These are phyloP conservation scores for Petrolisthes cinctipes DNA, from an alignment of 2,888 invertebrate species.

Conservation along the genomic window DNA sequence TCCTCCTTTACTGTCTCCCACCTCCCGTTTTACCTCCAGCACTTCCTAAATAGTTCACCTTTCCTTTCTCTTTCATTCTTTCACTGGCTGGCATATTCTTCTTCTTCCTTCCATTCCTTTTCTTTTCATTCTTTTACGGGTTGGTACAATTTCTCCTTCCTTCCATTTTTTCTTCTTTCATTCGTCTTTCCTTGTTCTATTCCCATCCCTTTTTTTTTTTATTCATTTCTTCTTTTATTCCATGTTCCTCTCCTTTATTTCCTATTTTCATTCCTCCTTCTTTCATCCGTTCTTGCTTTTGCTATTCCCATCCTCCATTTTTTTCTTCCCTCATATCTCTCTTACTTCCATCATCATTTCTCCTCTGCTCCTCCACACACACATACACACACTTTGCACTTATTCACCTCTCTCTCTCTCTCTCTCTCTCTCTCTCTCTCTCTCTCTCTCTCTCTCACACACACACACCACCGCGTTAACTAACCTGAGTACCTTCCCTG, in stretches of 20 bases:
- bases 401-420: neutral
- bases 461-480: neutral
- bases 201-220: neutral
- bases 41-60: neutral
- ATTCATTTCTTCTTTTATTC: neutral
- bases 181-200: neutral
- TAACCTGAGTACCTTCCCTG: neutral
- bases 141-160: neutral
- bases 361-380: no score
- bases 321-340: no score
- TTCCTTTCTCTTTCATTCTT: constrained; percentile 1
- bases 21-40: neutral
- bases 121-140: neutral
- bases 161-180: neutral
- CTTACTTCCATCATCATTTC: no score
- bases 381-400: no score
- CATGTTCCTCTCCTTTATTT: no score
- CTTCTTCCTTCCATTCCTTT: constrained; percentile 3
- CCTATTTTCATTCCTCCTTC: neutral
- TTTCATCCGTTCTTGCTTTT: neutral
- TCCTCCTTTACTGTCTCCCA: no score
- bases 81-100: neutral
- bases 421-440: neutral
- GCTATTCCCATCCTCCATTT: neutral
- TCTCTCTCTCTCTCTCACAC: neutral